These are phyloP conservation scores for Catharus fuscescens DNA, from an alignment of 2,113 vertebrate genomes.

Conservation along the genomic window DNA sequence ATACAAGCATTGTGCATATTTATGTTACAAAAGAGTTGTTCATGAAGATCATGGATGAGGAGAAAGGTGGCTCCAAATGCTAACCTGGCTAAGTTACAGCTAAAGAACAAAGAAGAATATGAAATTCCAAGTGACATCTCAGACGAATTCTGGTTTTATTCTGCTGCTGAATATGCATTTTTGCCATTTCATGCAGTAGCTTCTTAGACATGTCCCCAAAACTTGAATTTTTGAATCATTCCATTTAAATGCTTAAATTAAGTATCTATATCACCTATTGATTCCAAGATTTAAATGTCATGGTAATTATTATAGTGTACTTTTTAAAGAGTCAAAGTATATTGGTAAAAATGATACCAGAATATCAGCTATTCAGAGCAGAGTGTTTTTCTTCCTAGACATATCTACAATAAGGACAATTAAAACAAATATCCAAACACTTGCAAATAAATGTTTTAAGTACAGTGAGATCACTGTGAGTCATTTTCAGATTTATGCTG, in stretches of 20 bases:
- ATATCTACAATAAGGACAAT: neutral
- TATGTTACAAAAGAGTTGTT: neutral
- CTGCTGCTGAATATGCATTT: neutral
- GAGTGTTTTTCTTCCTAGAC: neutral
- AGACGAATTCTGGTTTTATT: neutral
- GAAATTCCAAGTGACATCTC: neutral
- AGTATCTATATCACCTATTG: neutral
- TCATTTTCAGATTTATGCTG: neutral
- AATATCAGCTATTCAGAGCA: neutral
- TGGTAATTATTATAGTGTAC: neutral
- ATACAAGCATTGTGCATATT: neutral
- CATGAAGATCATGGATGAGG: neutral
- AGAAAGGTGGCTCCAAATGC: neutral
- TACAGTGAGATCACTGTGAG: neutral
- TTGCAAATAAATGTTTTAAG: neutral
- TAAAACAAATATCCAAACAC: neutral
- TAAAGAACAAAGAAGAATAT: neutral
- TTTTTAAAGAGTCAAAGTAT: neutral
- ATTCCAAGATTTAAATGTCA: neutral
- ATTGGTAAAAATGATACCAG: neutral
- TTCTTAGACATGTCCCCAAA: neutral
- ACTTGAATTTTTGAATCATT: neutral
- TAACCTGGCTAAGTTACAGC: neutral
- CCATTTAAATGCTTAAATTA: neutral
- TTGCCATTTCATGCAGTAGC: neutral